Evolutionary conservation across 2,797 vertebrate genomes (phyloP).

Genomic region (Gobionotothen gibberifrons): DNA sequence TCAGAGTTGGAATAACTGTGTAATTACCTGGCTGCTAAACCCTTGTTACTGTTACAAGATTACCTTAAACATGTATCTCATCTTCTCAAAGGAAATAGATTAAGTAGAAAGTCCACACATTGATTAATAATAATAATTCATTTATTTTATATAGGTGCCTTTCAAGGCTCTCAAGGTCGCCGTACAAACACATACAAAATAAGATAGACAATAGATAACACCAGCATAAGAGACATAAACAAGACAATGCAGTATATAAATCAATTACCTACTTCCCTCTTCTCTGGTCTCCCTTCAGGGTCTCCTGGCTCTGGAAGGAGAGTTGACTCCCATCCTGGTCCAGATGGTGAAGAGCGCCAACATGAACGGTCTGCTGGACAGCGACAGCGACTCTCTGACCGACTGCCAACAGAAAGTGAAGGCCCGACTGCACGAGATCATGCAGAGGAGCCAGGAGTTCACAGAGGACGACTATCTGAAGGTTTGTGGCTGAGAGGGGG

Average conservation of each 20-base stretch:
- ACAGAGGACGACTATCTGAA: constrained; percentile 85
- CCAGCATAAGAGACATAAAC: too few species aligned
- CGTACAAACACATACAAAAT: too few species aligned
- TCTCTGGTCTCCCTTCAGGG: constrained; percentile 81
- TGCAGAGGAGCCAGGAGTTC: constrained; percentile 92
- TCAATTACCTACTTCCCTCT: too few species aligned
- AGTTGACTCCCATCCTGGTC: constrained; percentile 96
- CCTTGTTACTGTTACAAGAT: too few species aligned
- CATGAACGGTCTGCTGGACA: constrained; percentile 97
- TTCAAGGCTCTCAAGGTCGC: too few species aligned
- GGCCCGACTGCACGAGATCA: constrained; percentile 92
- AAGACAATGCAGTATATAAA: too few species aligned
- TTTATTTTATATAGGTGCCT: too few species aligned
- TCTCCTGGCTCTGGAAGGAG: constrained; percentile 93
- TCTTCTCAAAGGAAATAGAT: not conserved
- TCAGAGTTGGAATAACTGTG: too few species aligned
- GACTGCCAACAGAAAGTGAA: constrained; percentile 96
- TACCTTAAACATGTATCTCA: not conserved
- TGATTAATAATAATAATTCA: too few species aligned
- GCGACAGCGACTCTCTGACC: constrained; percentile 93
- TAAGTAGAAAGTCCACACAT: not conserved
- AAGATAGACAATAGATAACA: too few species aligned
- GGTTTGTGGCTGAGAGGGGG: constrained; percentile 33
- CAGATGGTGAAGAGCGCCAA: constrained; percentile 99
- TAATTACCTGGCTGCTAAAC: too few species aligned